Evolutionary conservation across 2,888 invertebrate species (phyloP), one percentile per base, ranked within the genome.

Genomic region (Drosophila parthenogenetica): DNA sequence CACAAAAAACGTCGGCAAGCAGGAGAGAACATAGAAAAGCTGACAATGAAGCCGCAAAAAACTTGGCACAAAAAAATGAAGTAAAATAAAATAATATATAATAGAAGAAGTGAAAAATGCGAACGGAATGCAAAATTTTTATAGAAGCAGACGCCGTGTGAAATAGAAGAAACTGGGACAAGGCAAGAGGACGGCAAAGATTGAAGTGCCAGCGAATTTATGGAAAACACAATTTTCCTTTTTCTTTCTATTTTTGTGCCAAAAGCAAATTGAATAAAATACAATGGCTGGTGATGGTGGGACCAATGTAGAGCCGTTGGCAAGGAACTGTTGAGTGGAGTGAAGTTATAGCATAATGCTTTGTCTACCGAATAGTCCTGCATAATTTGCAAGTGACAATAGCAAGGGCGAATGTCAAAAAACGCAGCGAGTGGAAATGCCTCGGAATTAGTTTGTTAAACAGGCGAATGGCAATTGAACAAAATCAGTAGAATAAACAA

Each of bases 151-250:
- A 45, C 37, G 40, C 58, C 43, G 76, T 59, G 61, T 68, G 71
- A 80, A 80, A 77, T 67, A 65, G 61, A 11, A 60, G 61, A 63
- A 65, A 16, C 32, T 43, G 14, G 40, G 32, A 8, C 29, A 39
- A 43, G 13, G 13, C 17, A 29, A 45, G 32, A 45, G 32, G 7
- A 42, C 37, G 25, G 29, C 45, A 63, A 37, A 84, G 80, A 87
- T 83, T 83, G 82, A 83, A 83, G 82, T 83, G 88, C 86, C 85
- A 79, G 88, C 71, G 69, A 88, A 84, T 84, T 87, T 88, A 88
- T 84, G 87, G 79, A 87, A 88, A 88, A 88, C 81, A 75, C 69
- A 70, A 70, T 73, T 73, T 58, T 46, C 29, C 29, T 66, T 75
- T 65, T 71, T 48, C 63, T 64, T 55, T 61, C 45, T 59, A 50